phyloP scores from a whole-genome alignment of 2,113 vertebrate genomes.

The Caretta caretta region DNA sequence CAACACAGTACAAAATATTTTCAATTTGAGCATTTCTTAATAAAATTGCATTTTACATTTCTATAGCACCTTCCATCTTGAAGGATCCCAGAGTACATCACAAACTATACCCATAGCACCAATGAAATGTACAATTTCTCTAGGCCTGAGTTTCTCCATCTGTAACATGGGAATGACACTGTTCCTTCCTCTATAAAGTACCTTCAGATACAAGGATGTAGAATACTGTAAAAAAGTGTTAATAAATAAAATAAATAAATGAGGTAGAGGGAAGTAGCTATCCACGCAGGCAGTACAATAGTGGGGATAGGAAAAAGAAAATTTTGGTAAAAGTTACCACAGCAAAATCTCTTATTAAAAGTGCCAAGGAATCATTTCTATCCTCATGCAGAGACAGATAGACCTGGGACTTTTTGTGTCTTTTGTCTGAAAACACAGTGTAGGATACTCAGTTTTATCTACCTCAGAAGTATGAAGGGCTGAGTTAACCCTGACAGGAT shows the following conservation, averaged over 20 bases:
- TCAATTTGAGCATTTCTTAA: accelerated
- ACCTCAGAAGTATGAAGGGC: neutral
- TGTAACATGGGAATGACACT: neutral
- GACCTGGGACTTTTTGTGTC: neutral
- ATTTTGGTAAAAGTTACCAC: neutral
- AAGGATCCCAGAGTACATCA: neutral
- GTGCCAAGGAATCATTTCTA: neutral
- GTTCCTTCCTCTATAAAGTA: neutral
- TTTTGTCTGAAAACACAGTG: neutral
- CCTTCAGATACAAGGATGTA: neutral
- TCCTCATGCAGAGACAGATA: neutral
- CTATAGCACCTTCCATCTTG: neutral
- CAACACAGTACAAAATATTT: accelerated
- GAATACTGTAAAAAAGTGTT: neutral
- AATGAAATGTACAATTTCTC: neutral
- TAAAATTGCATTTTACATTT: too few species aligned
- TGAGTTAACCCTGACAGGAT: neutral
- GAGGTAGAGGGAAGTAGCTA: neutral
- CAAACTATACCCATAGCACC: neutral
- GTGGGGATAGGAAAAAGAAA: neutral
- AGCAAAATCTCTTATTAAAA: neutral
- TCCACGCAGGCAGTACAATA: neutral
- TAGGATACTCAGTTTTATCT: neutral
- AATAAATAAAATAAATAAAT: accelerated
- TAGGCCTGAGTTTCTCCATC: neutral